Percentiles rank a stretch among this genome's conserved stretches.
Conservation (phyloP, 2,113 vertebrate species). For the Hyaena hyaena region DNA sequence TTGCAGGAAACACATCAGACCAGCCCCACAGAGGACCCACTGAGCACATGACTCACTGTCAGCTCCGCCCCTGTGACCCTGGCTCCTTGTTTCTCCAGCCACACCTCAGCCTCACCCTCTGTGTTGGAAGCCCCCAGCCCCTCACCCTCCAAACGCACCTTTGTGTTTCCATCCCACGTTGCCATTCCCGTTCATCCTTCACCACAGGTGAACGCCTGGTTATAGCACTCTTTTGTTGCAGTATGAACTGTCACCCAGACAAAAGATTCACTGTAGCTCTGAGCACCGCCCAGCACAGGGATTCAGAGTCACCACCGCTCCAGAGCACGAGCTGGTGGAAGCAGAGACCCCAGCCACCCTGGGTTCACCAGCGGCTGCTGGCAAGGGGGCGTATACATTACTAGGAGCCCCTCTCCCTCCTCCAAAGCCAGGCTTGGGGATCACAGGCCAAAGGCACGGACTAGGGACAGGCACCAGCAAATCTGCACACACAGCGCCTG, state of each 20-base stretch:
- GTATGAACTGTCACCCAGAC: accelerated
- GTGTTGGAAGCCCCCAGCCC: accelerated
- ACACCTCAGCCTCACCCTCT: too few relatives aligned
- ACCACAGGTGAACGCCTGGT: accelerated
- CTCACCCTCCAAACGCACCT: accelerated
- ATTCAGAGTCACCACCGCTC: too few relatives aligned
- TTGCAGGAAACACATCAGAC: accelerated
- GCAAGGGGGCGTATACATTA: accelerated
- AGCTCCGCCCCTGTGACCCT: accelerated
- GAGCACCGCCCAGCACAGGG: background rate
- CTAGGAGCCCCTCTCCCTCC: accelerated
- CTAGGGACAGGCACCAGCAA: background rate
- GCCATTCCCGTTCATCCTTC: accelerated
- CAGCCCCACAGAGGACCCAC: too few relatives aligned
- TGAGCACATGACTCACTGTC: accelerated
- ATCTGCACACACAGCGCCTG: too few relatives aligned
- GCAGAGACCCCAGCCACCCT: background rate
- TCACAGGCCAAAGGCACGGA: accelerated
- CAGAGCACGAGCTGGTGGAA: accelerated
- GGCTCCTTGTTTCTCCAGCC: accelerated
- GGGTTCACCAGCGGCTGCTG: accelerated
- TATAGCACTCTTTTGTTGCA: too few relatives aligned
- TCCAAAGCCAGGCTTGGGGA: accelerated
- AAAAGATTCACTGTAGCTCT: background rate
- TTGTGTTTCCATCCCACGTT: accelerated